phyloP scores from a whole-genome alignment of 2,888 invertebrate genomes.

The Pediacus dermestoides region DNA sequence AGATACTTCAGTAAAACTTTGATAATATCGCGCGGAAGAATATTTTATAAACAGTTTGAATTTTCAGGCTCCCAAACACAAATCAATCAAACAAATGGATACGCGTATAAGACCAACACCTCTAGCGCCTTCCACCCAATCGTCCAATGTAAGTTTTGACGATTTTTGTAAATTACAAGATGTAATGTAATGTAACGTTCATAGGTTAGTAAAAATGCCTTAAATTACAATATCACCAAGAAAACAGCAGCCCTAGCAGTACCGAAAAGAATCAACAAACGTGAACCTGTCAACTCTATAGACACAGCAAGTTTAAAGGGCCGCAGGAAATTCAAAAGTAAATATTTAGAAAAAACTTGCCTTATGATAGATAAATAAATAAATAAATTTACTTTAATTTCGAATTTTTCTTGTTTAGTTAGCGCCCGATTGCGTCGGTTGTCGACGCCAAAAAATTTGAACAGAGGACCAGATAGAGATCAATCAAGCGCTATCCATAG shows the following conservation, averaged over 20 bases:
- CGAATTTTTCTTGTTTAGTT: too few relatives aligned
- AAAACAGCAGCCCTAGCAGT: slow-evolving; percentile 2
- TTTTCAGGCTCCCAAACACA: neutral
- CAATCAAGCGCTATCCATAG: too few relatives aligned
- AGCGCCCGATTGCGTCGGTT: neutral
- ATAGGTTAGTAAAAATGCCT: neutral
- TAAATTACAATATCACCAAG: slow-evolving; percentile 2
- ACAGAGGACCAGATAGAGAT: neutral
- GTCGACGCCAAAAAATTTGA: neutral
- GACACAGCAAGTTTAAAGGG: too few relatives aligned
- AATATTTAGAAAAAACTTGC: too few relatives aligned
- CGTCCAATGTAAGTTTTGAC: slow-evolving; percentile 1
- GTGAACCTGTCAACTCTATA: too few relatives aligned
- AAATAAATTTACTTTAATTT: too few relatives aligned
- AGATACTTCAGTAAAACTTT: too few relatives aligned
- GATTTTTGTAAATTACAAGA: too few relatives aligned
- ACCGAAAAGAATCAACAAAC: slow-evolving; percentile 7
- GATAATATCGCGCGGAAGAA: neutral
- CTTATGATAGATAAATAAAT: too few relatives aligned
- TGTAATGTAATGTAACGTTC: too few relatives aligned
- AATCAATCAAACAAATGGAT: slow-evolving; percentile 1
- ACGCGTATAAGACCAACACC: neutral
- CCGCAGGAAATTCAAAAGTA: too few relatives aligned
- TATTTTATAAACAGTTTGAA: neutral
- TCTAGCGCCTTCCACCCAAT: neutral